A percentile compares a stretch with the other conserved stretches of the same genome.
Conservation (phyloP, 2,797 vertebrate species). For the Myripristis jacobus region DNA sequence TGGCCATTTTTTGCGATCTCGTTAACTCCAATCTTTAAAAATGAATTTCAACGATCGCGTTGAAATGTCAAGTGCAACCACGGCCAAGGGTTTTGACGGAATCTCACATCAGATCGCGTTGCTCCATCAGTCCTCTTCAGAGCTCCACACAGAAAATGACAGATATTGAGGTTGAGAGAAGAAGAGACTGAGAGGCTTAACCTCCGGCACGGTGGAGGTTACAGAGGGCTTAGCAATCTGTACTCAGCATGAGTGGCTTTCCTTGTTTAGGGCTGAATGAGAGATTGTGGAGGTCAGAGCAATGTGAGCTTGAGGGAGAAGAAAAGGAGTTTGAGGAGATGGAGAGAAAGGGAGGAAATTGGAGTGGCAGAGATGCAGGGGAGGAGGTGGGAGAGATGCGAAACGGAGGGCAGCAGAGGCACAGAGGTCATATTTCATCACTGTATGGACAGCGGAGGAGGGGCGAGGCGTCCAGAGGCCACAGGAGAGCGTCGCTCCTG, state of each 20-base stretch:
- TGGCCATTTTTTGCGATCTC: not conserved
- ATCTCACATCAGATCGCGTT: not conserved
- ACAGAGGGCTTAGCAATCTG: conserved; percentile 35
- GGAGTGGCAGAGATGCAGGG: conserved; percentile 44
- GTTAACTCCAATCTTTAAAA: not conserved
- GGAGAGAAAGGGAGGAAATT: conserved; percentile 35
- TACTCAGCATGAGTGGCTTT: conserved; percentile 28
- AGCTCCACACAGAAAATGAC: conserved; percentile 32
- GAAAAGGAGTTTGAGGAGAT: conserved; percentile 3
- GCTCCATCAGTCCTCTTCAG: conserved; percentile 31
- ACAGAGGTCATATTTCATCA: conserved; percentile 64
- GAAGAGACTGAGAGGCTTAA: conserved; percentile 46
- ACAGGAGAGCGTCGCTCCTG: conserved; percentile 9
- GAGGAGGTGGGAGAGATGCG: conserved; percentile 37
- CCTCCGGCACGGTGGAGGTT: conserved; percentile 47
- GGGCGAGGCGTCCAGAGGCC: conserved; percentile 18
- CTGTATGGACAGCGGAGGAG: conserved; percentile 36
- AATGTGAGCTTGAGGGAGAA: not conserved
- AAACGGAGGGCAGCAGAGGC: conserved; percentile 32
- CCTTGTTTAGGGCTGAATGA: conserved; percentile 39
- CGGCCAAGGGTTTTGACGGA: not conserved
- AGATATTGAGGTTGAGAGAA: conserved; percentile 47
- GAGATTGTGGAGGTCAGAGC: conserved; percentile 17
- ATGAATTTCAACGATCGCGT: not conserved
- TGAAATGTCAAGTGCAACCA: not conserved